Evolutionary conservation across 2,888 invertebrate species (phyloP), one percentile per base, ranked within the genome.

Genomic region (Dolichopus griseipennis): DNA sequence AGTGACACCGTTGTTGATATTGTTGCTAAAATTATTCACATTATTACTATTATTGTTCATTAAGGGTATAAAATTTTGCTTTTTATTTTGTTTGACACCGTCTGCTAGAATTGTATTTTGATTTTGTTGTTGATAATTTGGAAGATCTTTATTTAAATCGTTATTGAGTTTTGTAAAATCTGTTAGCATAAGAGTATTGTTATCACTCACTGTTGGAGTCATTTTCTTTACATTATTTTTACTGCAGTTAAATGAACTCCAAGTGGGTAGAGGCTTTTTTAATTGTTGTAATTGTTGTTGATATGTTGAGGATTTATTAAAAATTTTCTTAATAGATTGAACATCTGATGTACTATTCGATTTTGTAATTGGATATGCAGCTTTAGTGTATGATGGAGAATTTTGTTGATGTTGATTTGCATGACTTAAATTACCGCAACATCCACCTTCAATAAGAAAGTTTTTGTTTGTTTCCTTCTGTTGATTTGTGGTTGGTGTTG

Each of bases 311-410:
- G 71, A 70, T 68, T 74, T 74, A 22, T 76, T 75, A 67, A 43
- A 10, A 43, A 21, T 65, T 22, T 79, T 77, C 68, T 76, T 75
- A 20, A 74, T 75, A 73, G 77, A 75, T 43, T 78, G 78, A 67
- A 80, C 74, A 73, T 78, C 79, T 15, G 80, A 80, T n/a, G 81
- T 77, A 20, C 81, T 81, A 69, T 75, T 79, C 2, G 80, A 80
- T 72, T 80, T 80, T 21, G 77, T 78, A 43, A 80, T 76, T 41
- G 80, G 78, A 73, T 75, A 77, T 34, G 69, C 69, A 75, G 74
- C 62, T 73, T 21, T 15, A 68, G 73, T 68, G 74, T 76, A 33
- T 73, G 73, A 64, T 69, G 67, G 64, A 71, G 73, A 52, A 65
- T 70, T 70, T 69, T 65, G 70, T 65, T 70, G 73, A 68, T 65